Percentiles rank a stretch among this genome's conserved stretches.
These are phyloP conservation scores for Hetaerina americana DNA, from an alignment of 1,140 invertebrate genomes.

Conservation along the genomic window DNA sequence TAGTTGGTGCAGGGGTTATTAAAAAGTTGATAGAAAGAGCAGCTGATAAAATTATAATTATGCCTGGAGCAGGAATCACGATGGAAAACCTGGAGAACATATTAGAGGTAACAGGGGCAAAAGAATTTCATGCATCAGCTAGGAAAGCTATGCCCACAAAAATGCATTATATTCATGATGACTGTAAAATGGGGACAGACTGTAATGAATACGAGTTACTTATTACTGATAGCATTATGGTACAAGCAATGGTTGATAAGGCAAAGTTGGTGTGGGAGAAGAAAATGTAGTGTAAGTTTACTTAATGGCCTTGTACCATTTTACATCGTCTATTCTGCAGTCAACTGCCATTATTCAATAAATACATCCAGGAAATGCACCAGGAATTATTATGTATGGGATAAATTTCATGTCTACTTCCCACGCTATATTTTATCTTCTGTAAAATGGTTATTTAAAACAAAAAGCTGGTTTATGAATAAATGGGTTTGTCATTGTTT, in stretches of 20 bases:
- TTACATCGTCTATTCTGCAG: no score
- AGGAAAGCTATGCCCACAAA: slow-evolving; percentile 27
- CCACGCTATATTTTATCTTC: no score
- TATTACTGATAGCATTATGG: background rate
- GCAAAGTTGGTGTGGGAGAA: background rate
- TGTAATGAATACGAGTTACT: background rate
- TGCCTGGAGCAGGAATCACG: slow-evolving; percentile 72
- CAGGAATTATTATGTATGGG: no score
- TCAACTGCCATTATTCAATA: no score
- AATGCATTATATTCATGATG: slow-evolving; percentile 18
- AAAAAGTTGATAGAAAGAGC: slow-evolving; percentile 44
- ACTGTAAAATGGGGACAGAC: background rate
- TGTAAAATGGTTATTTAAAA: no score
- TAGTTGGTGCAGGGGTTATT: slow-evolving; percentile 52
- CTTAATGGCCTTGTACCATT: no score
- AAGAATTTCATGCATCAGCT: slow-evolving; percentile 65
- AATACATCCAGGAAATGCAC: no score
- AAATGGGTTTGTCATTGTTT: no score
- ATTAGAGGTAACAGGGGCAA: slow-evolving; percentile 40
- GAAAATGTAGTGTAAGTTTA: no score
- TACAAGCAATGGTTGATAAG: background rate
- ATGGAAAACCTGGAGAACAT: slow-evolving; percentile 56
- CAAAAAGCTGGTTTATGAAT: no score
- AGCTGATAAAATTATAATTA: slow-evolving; percentile 49
- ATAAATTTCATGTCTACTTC: no score